These are phyloP conservation scores for Chlamydotis undulata DNA, from an alignment of 2,113 vertebrate genomes.

Conservation along the genomic window DNA sequence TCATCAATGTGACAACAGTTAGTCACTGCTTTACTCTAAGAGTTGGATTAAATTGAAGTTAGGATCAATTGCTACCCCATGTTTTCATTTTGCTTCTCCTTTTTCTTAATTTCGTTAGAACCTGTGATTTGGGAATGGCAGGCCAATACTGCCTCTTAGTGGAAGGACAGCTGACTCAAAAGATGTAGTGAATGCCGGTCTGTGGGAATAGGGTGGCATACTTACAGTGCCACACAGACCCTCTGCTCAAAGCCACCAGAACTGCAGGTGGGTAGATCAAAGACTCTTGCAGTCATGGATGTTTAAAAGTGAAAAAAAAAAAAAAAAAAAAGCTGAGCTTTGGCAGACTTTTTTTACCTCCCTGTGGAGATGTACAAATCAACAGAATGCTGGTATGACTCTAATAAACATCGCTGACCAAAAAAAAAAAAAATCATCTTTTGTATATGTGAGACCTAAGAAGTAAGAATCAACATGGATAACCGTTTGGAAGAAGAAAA, in stretches of 20 bases:
- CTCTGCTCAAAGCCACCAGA: neutral
- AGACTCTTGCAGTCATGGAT: neutral
- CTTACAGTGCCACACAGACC: neutral
- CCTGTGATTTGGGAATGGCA: neutral
- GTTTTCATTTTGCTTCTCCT: neutral
- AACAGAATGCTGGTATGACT: neutral
- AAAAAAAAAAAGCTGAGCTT: neutral
- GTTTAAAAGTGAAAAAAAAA: neutral
- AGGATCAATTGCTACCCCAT: neutral
- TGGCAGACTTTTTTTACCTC: neutral
- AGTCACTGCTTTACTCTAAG: neutral
- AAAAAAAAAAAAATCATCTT: neutral
- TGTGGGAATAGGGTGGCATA: neutral
- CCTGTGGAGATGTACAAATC: neutral
- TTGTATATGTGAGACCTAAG: neutral
- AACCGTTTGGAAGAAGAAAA: neutral
- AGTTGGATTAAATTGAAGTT: neutral
- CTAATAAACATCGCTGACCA: neutral
- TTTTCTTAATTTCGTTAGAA: neutral
- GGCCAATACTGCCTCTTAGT: conserved; percentile 23
- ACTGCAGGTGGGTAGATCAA: neutral
- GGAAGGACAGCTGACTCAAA: neutral
- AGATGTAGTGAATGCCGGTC: neutral
- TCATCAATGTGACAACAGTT: neutral
- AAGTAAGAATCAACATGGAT: neutral